phyloP scores from a whole-genome alignment of 2,888 invertebrate genomes.

The Spialia ferax region DNA sequence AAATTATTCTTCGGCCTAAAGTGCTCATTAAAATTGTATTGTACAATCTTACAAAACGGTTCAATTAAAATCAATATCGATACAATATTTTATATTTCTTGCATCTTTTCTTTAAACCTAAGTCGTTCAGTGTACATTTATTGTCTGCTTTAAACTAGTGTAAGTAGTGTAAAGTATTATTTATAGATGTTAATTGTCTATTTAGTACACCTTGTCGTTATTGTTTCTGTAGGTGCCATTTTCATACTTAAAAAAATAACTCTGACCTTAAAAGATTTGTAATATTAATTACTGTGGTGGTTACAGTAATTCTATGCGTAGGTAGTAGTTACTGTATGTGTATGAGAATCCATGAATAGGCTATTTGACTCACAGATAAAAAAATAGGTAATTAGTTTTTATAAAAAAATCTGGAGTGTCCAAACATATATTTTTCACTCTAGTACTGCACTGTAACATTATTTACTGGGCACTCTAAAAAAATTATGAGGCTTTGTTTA shows the following conservation, averaged over 20 bases:
- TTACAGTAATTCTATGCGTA: constrained; percentile 22
- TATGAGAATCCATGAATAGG: not conserved
- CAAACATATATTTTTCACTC: too few species aligned
- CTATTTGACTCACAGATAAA: too few species aligned
- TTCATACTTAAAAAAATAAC: constrained; percentile 17
- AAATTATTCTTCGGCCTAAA: constrained; percentile 28
- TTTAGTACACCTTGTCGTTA: constrained; percentile 19
- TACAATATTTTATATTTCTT: constrained; percentile 24
- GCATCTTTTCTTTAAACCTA: constrained; percentile 37
- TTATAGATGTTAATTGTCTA: constrained; percentile 8
- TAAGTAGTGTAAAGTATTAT: constrained; percentile 42
- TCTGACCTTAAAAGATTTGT: constrained; percentile 18
- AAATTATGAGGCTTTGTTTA: too few species aligned
- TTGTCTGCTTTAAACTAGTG: constrained; percentile 49
- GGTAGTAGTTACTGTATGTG: not conserved
- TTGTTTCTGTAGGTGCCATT: constrained; percentile 40
- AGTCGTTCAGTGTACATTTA: constrained; percentile 48
- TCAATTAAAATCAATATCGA: constrained; percentile 46
- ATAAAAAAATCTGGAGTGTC: too few species aligned
- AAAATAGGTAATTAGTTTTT: too few species aligned
- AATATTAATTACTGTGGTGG: constrained; percentile 5
- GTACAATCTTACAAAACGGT: constrained; percentile 20
- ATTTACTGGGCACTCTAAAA: too few species aligned
- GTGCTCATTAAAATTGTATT: constrained; percentile 20
- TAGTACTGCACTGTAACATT: too few species aligned